These are phyloP conservation scores for Netelia melanura DNA, from an alignment of 2,888 invertebrate genomes.

Conservation along the genomic window DNA sequence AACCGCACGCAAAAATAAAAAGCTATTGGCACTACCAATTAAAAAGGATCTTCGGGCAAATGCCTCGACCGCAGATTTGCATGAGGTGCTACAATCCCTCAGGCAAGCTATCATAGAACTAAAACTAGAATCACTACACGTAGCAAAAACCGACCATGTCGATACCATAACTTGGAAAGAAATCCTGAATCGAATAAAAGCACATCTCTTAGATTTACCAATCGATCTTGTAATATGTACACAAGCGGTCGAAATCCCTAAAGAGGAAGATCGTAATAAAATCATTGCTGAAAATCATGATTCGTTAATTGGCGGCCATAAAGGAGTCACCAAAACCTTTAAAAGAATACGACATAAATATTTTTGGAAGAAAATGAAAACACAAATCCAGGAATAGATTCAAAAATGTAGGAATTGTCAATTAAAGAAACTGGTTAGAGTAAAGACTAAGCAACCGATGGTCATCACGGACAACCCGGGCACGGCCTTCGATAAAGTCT, in stretches of 20 bases:
- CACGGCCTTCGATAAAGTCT: conserved; percentile 46
- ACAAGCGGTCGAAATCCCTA: not conserved
- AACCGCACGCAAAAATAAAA: not conserved
- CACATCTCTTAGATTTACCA: not conserved
- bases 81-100: not conserved
- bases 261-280: not conserved
- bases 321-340: conserved; percentile 54
- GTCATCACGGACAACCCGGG: conserved; percentile 55
- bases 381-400: conserved; percentile 37
- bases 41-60: not conserved
- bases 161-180: conserved; percentile 14
- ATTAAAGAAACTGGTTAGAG: conserved; percentile 32
- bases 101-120: not conserved
- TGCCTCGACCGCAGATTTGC: not conserved
- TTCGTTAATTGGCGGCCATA: conserved; percentile 5
- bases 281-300: conserved; percentile 38
- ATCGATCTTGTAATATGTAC: not conserved
- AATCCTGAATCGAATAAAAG: not conserved
- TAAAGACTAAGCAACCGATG: conserved; percentile 55
- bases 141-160: conserved; percentile 18
- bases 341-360: conserved; percentile 39
- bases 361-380: conserved; percentile 51
- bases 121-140: not conserved
- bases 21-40: not conserved
- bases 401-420: conserved; percentile 45